Percentiles rank a stretch among this genome's conserved stretches.
These are phyloP conservation scores for Aspidoscelis tigris DNA, from an alignment of 2,113 vertebrate genomes.

Conservation along the genomic window DNA sequence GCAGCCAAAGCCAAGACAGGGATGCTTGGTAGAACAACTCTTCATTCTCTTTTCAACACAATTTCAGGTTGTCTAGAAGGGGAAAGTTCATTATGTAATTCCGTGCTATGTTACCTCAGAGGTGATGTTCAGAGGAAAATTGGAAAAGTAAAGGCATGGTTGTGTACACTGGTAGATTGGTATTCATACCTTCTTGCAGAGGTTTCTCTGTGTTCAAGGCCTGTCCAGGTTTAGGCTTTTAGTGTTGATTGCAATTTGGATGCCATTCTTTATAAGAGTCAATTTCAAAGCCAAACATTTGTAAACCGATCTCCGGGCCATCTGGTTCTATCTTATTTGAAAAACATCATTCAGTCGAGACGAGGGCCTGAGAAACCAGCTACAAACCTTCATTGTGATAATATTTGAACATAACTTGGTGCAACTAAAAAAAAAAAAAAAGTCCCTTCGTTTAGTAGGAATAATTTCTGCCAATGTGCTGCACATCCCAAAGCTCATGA, in stretches of 20 bases:
- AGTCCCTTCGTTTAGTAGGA: neutral
- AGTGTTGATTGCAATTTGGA: conserved; percentile 59
- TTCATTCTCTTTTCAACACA: neutral
- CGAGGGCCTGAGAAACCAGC: conserved; percentile 40
- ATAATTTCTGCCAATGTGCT: too few species aligned
- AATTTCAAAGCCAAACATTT: conserved; percentile 59
- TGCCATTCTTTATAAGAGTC: conserved; percentile 51
- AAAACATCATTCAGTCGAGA: conserved; percentile 52
- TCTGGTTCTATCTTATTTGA: conserved; percentile 67
- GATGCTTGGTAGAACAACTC: neutral
- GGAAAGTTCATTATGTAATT: neutral
- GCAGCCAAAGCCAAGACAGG: neutral
- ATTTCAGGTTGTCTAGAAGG: neutral
- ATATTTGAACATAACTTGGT: conserved; percentile 54
- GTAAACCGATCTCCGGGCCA: conserved; percentile 60
- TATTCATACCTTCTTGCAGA: conserved; percentile 47
- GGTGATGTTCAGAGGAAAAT: neutral
- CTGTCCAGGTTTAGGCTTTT: conserved; percentile 48
- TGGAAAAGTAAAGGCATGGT: conserved; percentile 20
- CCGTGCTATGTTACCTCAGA: neutral
- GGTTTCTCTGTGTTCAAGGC: conserved; percentile 50
- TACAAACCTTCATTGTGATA: conserved; percentile 52
- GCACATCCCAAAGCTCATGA: too few species aligned
- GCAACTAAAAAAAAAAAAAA: conserved; percentile 24
- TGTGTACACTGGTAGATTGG: conserved; percentile 37